Evolutionary conservation across 1,140 invertebrate species (phyloP), one percentile per base, ranked within the genome.

Genomic region (Neuroterus valhalla): DNA sequence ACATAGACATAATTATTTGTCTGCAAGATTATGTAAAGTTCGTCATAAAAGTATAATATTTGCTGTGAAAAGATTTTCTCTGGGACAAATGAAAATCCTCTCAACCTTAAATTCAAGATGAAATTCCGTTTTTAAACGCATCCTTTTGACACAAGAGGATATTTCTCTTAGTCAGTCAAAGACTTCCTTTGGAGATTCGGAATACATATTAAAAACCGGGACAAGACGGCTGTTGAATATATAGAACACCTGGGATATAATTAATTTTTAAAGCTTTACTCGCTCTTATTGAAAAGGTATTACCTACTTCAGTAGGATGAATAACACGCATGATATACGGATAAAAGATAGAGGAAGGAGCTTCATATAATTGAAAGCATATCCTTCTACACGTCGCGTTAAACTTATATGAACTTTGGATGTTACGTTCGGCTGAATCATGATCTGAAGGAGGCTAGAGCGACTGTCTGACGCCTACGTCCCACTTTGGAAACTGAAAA

Each of bases 111-210:
- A n/a, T n/a, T n/a, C n/a, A n/a, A n/a, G n/a, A n/a, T n/a, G n/a
- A n/a, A n/a, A n/a, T n/a, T n/a, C n/a, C n/a, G n/a, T n/a, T n/a
- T n/a, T n/a, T n/a, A n/a, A n/a, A n/a, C n/a, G n/a, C n/a, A n/a
- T n/a, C n/a, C n/a, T n/a, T n/a, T n/a, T n/a, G n/a, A n/a, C n/a
- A n/a, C n/a, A n/a, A n/a, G n/a, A n/a, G n/a, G n/a, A n/a, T n/a
- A n/a, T n/a, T n/a, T n/a, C n/a, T n/a, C n/a, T n/a, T n/a, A n/a
- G n/a, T n/a, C n/a, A 38, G 4, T 38, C 31, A 1, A 72, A 15
- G 76, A 52, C 50, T 71, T 12, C 62, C 23, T 44, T 55, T 67
- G 67, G 74, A 76, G 76, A 74, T 72, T 45, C 45, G 74, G n/a
- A 79, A 78, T 78, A n/a, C 21, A 38, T 55, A 70, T 44, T 17